These are phyloP conservation scores for Phalacrocorax carbo DNA, from an alignment of 2,113 vertebrate species.

Conservation along the genomic window DNA sequence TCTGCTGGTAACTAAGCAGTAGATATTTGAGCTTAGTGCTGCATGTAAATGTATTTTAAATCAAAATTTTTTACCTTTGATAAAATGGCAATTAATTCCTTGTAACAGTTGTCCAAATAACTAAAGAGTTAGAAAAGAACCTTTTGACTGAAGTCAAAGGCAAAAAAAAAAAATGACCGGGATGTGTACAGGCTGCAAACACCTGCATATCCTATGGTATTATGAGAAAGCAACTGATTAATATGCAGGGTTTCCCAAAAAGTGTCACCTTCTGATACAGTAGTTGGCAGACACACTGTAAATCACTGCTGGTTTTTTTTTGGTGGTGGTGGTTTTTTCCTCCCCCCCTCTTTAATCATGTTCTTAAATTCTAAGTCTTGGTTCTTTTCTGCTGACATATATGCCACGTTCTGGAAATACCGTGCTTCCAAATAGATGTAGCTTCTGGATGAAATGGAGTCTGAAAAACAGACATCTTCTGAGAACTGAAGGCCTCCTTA, in stretches of 20 bases:
- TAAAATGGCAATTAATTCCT: neutral
- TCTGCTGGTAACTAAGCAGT: neutral
- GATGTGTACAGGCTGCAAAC: neutral
- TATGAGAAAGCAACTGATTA: neutral
- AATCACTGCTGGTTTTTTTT: neutral
- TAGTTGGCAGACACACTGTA: neutral
- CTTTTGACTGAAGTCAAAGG: neutral
- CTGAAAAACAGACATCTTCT: neutral
- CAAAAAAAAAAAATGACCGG: neutral
- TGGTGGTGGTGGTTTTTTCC: too few species aligned
- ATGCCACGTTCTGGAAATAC: neutral
- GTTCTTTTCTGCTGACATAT: neutral
- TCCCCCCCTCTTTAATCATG: accelerated
- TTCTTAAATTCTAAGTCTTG: neutral
- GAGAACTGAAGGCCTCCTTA: neutral
- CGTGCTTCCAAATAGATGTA: neutral
- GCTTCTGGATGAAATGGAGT: neutral
- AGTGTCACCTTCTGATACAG: neutral
- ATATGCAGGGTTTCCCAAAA: neutral
- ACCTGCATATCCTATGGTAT: neutral
- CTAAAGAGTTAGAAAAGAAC: neutral
- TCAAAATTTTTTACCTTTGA: neutral
- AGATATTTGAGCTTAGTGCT: neutral
- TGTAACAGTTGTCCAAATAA: neutral
- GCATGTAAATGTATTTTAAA: neutral